Percentiles rank a stretch among this genome's conserved stretches.
Evolutionary conservation across 2,113 vertebrate genomes (phyloP).

Genomic region (Peromyscus californicus): DNA sequence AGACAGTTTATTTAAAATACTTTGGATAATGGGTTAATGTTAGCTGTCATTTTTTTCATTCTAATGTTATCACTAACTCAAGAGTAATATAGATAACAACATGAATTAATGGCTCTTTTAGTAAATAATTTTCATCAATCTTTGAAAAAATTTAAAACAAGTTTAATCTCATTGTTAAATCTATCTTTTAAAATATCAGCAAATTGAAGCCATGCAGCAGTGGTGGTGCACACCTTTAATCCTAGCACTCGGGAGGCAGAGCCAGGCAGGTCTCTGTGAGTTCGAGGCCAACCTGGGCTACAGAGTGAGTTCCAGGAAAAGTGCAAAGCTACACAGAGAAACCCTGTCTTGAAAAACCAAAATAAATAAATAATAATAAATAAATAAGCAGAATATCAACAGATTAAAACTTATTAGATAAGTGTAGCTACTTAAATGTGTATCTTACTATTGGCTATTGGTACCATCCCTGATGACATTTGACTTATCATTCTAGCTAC

Average conservation of each 20-base stretch:
- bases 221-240: too few species aligned
- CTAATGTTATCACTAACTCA: background rate
- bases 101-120: background rate
- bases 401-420: background rate
- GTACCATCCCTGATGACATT: background rate
- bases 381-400: background rate
- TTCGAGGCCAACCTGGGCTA: too few species aligned
- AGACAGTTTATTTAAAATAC: background rate
- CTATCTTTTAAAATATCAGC: background rate
- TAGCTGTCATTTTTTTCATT: conserved; percentile 10
- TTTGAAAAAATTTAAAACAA: background rate
- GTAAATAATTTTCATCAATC: background rate
- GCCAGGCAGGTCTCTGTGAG: too few species aligned
- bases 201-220: background rate
- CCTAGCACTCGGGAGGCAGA: too few species aligned
- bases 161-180: background rate
- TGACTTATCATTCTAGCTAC: background rate
- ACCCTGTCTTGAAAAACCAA: too few species aligned
- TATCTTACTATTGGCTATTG: background rate
- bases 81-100: background rate
- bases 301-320: too few species aligned
- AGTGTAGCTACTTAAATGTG: fast-evolving
- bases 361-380: too few species aligned
- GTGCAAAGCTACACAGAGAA: too few species aligned
- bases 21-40: background rate